Conservation (phyloP, 2,888 invertebrate species). For the Geotrupes spiniger region DNA sequence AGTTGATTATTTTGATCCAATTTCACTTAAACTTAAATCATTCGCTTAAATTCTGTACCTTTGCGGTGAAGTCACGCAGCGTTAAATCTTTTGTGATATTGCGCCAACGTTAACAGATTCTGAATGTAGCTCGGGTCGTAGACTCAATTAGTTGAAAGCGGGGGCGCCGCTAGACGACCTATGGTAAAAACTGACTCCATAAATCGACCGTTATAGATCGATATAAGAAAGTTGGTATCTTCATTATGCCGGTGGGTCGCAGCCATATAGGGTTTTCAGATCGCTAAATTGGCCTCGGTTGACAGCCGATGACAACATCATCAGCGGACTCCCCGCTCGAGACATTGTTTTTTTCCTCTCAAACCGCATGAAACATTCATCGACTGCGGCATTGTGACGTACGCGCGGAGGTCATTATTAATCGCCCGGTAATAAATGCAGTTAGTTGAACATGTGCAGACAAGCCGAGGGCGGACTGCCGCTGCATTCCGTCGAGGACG, state of each 20-base stretch:
- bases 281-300: conserved; percentile 47
- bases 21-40: no score
- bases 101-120: not conserved
- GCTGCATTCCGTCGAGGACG: conserved; percentile 33
- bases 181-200: conserved; percentile 45
- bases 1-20: no score
- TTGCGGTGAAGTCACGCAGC: no score
- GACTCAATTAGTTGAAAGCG: conserved; percentile 37
- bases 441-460: conserved; percentile 36
- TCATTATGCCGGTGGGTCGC: conserved; percentile 48
- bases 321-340: conserved; percentile 46
- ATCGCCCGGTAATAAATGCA: conserved; percentile 38
- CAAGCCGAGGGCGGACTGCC: conserved; percentile 34
- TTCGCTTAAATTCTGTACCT: no score
- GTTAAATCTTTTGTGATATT: not conserved
- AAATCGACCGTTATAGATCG: conserved; percentile 45
- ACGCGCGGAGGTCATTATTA: conserved; percentile 37
- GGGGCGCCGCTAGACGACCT: conserved; percentile 38
- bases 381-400: conserved; percentile 35
- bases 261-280: conserved; percentile 47
- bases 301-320: conserved; percentile 52
- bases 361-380: conserved; percentile 46
- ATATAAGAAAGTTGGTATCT: conserved; percentile 48
- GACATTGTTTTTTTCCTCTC: conserved; percentile 41
- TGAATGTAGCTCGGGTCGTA: conserved; percentile 15